Percentiles rank a stretch among this genome's conserved stretches.
Conservation (phyloP, 2,888 invertebrate genomes). For the Lordiphosa fenestrarum region DNA sequence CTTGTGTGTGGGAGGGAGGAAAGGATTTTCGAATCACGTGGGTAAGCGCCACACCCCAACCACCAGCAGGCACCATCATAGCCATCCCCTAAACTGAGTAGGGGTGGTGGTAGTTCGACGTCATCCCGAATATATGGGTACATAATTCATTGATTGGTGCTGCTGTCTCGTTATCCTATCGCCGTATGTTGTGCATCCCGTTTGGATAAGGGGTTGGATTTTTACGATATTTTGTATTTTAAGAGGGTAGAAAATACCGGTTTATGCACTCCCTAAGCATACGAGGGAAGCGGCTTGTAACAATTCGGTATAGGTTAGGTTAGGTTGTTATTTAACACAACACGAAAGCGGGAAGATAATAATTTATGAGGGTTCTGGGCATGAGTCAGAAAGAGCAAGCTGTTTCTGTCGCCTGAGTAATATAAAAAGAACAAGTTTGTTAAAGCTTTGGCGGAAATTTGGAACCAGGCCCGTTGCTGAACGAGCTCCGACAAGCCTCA, state of each 20-base stretch:
- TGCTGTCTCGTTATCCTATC: conserved; percentile 3
- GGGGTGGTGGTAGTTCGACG: conserved; percentile 9
- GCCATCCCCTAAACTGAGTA: conserved; percentile 10
- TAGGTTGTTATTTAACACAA: no score
- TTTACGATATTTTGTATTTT: conserved; percentile 10
- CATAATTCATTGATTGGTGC: conserved; percentile 59
- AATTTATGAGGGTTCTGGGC: no score
- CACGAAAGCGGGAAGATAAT: no score
- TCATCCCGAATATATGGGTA: conserved; percentile 19
- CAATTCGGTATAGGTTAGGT: background rate
- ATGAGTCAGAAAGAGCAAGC: no score
- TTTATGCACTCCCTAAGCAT: conserved; percentile 10
- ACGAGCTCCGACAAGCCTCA: no score
- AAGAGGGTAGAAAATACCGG: conserved; percentile 33
- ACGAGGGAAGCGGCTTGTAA: background rate
- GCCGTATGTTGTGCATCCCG: no score
- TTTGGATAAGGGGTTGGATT: conserved; percentile 5
- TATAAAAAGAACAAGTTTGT: no score
- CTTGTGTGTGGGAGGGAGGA: conserved; percentile 16
- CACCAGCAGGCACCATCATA: no score
- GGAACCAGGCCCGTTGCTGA: no score
- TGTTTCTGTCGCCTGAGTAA: no score
- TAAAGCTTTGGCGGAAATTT: no score
- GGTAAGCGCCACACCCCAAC: no score
- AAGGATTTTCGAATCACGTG: background rate